A percentile compares a stretch with the other conserved stretches of the same genome.
Evolutionary conservation across 2,888 invertebrate genomes (phyloP).

Genomic region (Epiblema foenella): DNA sequence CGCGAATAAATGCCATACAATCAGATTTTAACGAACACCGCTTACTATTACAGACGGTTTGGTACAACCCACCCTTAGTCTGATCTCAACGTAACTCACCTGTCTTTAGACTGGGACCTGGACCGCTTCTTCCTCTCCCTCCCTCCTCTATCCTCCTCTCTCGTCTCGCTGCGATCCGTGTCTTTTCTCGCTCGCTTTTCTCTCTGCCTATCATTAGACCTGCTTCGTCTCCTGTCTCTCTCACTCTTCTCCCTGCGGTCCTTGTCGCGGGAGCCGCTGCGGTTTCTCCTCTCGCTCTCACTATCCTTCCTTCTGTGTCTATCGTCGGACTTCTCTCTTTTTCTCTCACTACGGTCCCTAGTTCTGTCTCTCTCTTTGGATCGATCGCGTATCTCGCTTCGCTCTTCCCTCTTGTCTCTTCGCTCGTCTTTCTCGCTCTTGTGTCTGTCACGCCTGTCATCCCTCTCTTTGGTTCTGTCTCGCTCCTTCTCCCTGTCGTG

Average conservation of each 20-base stretch:
- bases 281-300: slow-evolving; percentile 47
- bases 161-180: slow-evolving; percentile 34
- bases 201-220: slow-evolving; percentile 37
- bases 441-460: slow-evolving; percentile 47
- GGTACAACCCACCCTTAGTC: too few relatives aligned
- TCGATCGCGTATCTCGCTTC: slow-evolving; percentile 40
- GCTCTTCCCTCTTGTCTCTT: slow-evolving; percentile 38
- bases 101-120: slow-evolving; percentile 58
- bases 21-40: too few relatives aligned
- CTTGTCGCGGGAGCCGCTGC: slow-evolving; percentile 47
- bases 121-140: slow-evolving; percentile 58
- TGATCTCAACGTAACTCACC: slow-evolving; percentile 46
- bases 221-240: slow-evolving; percentile 34
- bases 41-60: too few relatives aligned
- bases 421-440: slow-evolving; percentile 45
- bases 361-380: slow-evolving; percentile 45
- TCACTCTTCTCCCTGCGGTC: slow-evolving; percentile 45
- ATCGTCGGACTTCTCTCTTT: slow-evolving; percentile 46
- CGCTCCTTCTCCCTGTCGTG: slow-evolving; percentile 40
- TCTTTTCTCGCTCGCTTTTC: not conserved
- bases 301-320: slow-evolving; percentile 49
- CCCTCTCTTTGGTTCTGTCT: slow-evolving; percentile 49
- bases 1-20: too few relatives aligned
- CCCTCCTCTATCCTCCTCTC: slow-evolving; percentile 50
- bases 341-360: slow-evolving; percentile 45